Conservation (phyloP, 1,140 invertebrate genomes). For the Papilio xuthus region DNA sequence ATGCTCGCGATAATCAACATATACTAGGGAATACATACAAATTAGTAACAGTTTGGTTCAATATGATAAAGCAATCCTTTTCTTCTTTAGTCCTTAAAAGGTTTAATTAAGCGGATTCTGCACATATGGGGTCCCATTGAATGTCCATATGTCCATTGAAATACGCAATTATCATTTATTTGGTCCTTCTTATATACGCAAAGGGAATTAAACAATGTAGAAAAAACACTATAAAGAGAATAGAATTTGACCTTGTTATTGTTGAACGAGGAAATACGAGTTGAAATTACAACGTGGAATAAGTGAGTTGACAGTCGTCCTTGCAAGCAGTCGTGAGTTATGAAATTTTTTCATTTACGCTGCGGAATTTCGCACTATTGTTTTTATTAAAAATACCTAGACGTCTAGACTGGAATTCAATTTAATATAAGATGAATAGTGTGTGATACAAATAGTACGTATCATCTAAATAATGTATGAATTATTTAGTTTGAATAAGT, state of each 20-base stretch:
- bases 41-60: background rate
- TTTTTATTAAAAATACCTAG: conserved; percentile 39
- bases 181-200: background rate
- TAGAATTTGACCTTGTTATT: conserved; percentile 6
- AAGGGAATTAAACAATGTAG: too few species aligned
- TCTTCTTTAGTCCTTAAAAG: background rate
- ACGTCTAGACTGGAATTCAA: conserved; percentile 34
- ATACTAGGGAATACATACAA: background rate
- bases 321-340: conserved; percentile 30
- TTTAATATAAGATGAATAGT: conserved; percentile 34
- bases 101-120: background rate
- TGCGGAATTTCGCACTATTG: conserved; percentile 12
- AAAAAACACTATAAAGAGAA: background rate
- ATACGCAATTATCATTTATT: background rate
- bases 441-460: background rate
- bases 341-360: conserved; percentile 37
- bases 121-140: background rate
- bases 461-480: background rate
- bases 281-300: conserved; percentile 31
- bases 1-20: background rate
- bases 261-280: background rate
- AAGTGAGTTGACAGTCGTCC: conserved; percentile 34
- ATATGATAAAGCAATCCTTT: background rate
- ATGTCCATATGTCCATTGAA: background rate
- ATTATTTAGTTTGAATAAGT: background rate